A percentile compares a stretch with the other conserved stretches of the same genome.
These are phyloP conservation scores for Epicauta chinensis DNA, from an alignment of 1,140 invertebrate genomes.

Conservation along the genomic window DNA sequence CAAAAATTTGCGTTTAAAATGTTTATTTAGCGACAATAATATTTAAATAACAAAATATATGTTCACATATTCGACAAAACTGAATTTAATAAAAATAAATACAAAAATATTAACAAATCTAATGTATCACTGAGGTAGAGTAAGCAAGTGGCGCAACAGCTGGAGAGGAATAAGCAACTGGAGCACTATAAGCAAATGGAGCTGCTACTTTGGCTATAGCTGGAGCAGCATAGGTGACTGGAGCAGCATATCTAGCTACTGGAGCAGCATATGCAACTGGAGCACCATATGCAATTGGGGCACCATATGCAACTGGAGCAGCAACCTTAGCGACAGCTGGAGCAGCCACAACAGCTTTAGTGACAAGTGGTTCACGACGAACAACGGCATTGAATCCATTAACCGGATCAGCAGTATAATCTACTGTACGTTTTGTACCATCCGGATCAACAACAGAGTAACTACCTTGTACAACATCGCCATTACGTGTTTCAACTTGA, in stretches of 20 bases:
- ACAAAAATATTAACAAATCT: neutral
- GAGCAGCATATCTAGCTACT: slow-evolving; percentile 44
- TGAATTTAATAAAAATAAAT: too few species aligned
- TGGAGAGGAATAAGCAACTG: too few species aligned
- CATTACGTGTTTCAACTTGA: slow-evolving; percentile 51
- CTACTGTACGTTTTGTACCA: slow-evolving; percentile 56
- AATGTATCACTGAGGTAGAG: slow-evolving; percentile 11
- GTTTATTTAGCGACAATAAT: too few species aligned
- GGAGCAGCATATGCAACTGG: slow-evolving; percentile 2
- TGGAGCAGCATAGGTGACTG: slow-evolving; percentile 43
- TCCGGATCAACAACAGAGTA: slow-evolving; percentile 58
- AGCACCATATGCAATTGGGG: slow-evolving; percentile 8
- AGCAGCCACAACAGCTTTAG: slow-evolving; percentile 32
- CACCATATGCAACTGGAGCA: slow-evolving; percentile 31
- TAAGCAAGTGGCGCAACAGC: slow-evolving; percentile 10
- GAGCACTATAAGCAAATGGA: slow-evolving; percentile 46
- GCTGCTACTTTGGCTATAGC: slow-evolving; percentile 44
- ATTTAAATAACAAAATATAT: too few species aligned
- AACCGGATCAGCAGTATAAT: slow-evolving; percentile 55
- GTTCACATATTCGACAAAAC: too few species aligned
- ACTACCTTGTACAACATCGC: slow-evolving; percentile 58
- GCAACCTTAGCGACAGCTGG: slow-evolving; percentile 37
- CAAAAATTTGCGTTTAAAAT: too few species aligned
- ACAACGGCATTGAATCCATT: slow-evolving; percentile 58
- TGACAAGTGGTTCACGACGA: slow-evolving; percentile 38